These are phyloP conservation scores for Augochlora pura DNA, from an alignment of 1,140 invertebrate genomes.

Conservation along the genomic window DNA sequence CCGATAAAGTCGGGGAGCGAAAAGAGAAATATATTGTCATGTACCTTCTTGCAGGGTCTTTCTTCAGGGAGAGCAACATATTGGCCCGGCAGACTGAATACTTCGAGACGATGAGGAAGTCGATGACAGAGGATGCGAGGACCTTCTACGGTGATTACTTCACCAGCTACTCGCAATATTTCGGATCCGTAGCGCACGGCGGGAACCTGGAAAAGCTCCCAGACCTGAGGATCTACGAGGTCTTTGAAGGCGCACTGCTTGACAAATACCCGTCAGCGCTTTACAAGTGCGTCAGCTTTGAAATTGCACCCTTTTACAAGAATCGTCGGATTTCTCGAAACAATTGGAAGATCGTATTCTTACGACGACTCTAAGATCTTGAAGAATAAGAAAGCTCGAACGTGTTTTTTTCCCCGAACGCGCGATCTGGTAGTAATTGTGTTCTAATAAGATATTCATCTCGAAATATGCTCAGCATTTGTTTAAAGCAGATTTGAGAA, in stretches of 20 bases:
- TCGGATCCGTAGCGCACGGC: conserved; percentile 75
- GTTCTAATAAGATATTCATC: no score
- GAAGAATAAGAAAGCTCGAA: no score
- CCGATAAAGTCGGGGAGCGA: no score
- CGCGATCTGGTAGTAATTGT: no score
- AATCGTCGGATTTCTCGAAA: background rate
- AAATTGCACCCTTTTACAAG: no score
- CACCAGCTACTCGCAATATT: conserved; percentile 79
- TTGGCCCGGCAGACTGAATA: conserved; percentile 79
- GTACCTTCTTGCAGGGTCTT: conserved; percentile 76
- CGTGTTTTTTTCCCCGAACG: no score
- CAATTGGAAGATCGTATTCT: background rate
- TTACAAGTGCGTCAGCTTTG: conserved; percentile 80
- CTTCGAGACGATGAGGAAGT: conserved; percentile 80
- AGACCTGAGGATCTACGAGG: conserved; percentile 77
- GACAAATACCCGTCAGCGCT: conserved; percentile 76
- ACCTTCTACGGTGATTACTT: conserved; percentile 82
- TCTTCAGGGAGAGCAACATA: conserved; percentile 82
- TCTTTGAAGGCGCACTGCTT: conserved; percentile 81
- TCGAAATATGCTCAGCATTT: no score
- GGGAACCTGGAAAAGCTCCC: conserved; percentile 67
- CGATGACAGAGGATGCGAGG: conserved; percentile 79
- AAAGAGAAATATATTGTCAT: background rate
- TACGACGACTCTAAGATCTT: no score
- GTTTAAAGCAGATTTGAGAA: no score